Base-by-base conservation (phyloP, 1,140 invertebrate genomes). In the Diachasmimorpha longicaudata region DNA sequence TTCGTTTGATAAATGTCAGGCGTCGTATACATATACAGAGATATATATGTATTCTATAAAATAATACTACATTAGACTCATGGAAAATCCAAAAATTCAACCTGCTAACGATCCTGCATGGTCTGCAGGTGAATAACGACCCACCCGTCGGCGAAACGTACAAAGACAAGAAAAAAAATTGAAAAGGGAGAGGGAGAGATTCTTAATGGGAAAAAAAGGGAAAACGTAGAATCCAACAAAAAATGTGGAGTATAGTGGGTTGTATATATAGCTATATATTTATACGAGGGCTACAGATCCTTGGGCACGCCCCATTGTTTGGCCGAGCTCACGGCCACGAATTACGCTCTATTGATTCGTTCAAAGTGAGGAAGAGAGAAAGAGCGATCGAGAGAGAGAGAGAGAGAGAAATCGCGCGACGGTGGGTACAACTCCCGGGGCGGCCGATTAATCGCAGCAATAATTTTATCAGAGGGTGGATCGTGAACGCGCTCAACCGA, bases 231-330 rank as follows among this genome's bases (percentile, higher is more conserved):
- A 21, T 19, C 19, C n/a, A 58, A 58, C 19, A 58, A 58, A 58
- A 63, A 63, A 23, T 23, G 19, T 63, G n/a, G 21, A 25, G 68
- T 46, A 52, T 25, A 71, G 6, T 46, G 46, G n/a, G 13, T 23
- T 46, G 70, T 11, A 48, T 19, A 48, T 46, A 19, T 74, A 76
- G 72, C 1, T 25, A 75, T 68, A 67, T 52, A 70, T 81, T 14
- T 66, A 19, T 19, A 55, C 31, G 11, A 14, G 13, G n/a, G 11
- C 5, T 8, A 68, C 31, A 37, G n/a, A 68, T 68, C 36, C 36
- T 68, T 36, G 36, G 66, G 25, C 36, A 68, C 66, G 66, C 66
- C 66, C 66, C 25, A 39, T 68, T 68, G 66, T 68, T 68, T 68
- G 66, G 36, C 36, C 14, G 36, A 37, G 66, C 36, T 39, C 36